Base-by-base conservation (phyloP, 1,140 invertebrate species). In the Hirudo medicinalis region DNA sequence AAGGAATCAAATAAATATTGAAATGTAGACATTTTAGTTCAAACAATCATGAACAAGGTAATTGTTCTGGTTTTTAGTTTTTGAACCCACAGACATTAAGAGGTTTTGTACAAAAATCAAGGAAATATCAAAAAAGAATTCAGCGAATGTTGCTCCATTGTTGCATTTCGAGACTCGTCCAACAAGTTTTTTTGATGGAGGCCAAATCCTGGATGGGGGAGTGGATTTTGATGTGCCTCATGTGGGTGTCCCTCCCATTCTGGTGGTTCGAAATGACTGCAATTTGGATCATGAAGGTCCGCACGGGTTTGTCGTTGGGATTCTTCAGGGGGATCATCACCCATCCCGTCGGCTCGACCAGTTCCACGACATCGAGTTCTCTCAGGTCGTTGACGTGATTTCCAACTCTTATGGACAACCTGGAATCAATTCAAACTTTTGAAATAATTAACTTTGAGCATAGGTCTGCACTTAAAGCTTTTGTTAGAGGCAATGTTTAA, bases 351-450 rank as follows among this genome's bases (percentile, higher is more conserved):
- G 95, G 95, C 82, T 99, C 95, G 76, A 88, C 89, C 22, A 99
- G 81, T 78, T 97, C 93, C 75, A 96, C 88, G 9, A 94, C 89
- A 86, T 97, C 93, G 54, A 97, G 87, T 83, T 97, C 94, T 82
- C 94, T 91, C n/a, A 98, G 84, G 84, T 98, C 95, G 83, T 97
- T 97, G 76, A 97, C 96, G 82, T 96, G 91, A 67, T 91, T 96
- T 11, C 95, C 95, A 60, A 91, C 91, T 76, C 94, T 83, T 72
- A 98, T 90, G 2, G 93, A 96, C 75, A 98, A 92, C 80, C 92
- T 88, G 78, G 57, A 78, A 71, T 67, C 72, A 68, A 69, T n/a
- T 43, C 0, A 5, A 29, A 36, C 43, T 0, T 13, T 0, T 70
- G 15, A 53, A 72, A 32, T 68, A 8, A 2, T n/a, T 15, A 68